Evolutionary conservation across 2,113 vertebrate genomes (phyloP).

Genomic region (Eublepharis macularius): DNA sequence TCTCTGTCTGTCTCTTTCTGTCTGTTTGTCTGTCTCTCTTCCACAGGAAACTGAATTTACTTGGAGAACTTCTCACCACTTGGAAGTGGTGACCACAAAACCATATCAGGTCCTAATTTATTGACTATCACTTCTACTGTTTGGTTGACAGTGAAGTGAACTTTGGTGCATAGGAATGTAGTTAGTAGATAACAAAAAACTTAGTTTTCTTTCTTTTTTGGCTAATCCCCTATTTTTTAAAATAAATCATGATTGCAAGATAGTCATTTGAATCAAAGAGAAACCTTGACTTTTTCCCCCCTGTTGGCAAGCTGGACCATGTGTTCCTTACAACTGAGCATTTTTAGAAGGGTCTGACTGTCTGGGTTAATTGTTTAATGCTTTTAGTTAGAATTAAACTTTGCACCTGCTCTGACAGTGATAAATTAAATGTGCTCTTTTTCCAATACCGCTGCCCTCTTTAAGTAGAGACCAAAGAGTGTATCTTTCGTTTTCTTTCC

Average conservation of each 20-base stretch:
- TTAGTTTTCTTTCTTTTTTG: slow-evolving; percentile 35
- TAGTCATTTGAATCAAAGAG: slow-evolving; percentile 70
- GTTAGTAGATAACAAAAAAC: slow-evolving; percentile 58
- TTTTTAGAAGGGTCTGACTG: slow-evolving; percentile 83
- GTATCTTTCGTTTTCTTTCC: slow-evolving; percentile 82
- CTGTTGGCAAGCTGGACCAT: slow-evolving; percentile 78
- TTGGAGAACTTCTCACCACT: background rate
- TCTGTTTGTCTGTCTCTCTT: too few relatives aligned
- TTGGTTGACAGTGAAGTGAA: slow-evolving; percentile 57
- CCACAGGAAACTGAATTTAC: background rate
- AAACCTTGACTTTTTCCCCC: slow-evolving; percentile 64
- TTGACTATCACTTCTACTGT: slow-evolving; percentile 46
- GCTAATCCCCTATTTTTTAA: slow-evolving; percentile 29
- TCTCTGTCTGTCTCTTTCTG: too few relatives aligned
- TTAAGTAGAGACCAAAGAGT: slow-evolving; percentile 87
- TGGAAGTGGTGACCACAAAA: background rate
- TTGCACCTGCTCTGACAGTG: slow-evolving; percentile 89
- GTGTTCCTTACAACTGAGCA: slow-evolving; percentile 78
- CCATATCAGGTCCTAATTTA: slow-evolving; percentile 45
- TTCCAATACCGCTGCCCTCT: slow-evolving; percentile 85
- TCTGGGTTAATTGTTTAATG: slow-evolving; percentile 90
- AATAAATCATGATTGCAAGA: slow-evolving; percentile 53
- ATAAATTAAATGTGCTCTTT: slow-evolving; percentile 87
- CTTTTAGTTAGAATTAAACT: slow-evolving; percentile 91
- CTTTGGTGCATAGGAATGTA: slow-evolving; percentile 49